Base-by-base conservation (phyloP, 2,888 invertebrate genomes). In the Ametastegia equiseti region DNA sequence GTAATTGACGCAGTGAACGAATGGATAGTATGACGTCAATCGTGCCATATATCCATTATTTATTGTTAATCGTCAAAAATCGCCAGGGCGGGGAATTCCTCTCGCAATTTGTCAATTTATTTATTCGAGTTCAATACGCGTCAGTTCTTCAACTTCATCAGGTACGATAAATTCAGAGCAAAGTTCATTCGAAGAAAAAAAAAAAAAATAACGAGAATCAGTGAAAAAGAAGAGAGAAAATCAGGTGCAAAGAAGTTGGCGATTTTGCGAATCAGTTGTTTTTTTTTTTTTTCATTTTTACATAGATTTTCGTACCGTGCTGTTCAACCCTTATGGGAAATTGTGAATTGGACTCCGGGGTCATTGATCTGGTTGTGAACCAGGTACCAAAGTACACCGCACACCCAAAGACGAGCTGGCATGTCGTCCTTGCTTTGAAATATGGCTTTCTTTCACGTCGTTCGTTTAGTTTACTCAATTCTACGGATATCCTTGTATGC, bases 1-100 rank as follows among this genome's bases (percentile, higher is more conserved):
- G 54, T 54, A 54, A 54, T 54, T 54, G 33, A n/a, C 63, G 63
- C 63, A 33, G 33, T 63, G n/a, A n/a, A n/a, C 63, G 33, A 63
- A 33, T 63, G 30, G 13, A 63, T n/a, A 33, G 5, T 19, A 54
- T 54, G 54, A 54, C 54, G 54, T 54, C 54, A 54, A 54, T 54
- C 54, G 9, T 23, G 54, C 2, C 19, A 54, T 11, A 23, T 54
- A 54, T 7, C 2, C 0, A 4, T 63, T 63, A 15, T 63, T 63
- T 7, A 19, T 19, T 3, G 23, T 54, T 9, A 5, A 50, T 11
- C 7, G 23, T 19, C 54, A 1, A 23, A n/a, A 19, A 54, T 23
- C 0, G 54, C 1, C 7, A 23, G 1, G 11, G 23, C 6, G 23
- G 23, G 19, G 0, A n/a, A n/a, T n/a, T n/a, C n/a, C 23, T 23